Evolutionary conservation across 2,888 invertebrate genomes (phyloP), one percentile per base, ranked within the genome.

Genomic region (Synanthedon myopaeformis): DNA sequence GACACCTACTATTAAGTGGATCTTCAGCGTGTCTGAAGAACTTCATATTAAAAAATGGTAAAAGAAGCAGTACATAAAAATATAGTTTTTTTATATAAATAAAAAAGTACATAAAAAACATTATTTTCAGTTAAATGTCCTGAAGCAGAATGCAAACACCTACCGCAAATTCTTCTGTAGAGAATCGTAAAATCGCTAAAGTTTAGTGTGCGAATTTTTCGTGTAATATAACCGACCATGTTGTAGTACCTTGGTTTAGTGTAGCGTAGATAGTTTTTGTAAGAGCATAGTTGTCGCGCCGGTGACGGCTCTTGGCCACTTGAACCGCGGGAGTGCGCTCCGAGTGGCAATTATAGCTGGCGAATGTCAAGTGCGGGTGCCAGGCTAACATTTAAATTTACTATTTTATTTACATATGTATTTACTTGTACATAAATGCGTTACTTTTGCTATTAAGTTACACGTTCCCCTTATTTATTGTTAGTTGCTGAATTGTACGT

Each of bases 321-420:
- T 69, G 69, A 68, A 74, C 78, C 82, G 72, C 81, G 68, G 51
- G 69, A 75, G 76, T 65, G 67, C 67, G 71, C 75, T 68, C 75
- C 83, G 84, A 77, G 79, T 72, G 74, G 84, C 86, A 86, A 86
- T 86, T 86, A 86, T 84, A 86, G 86, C 80, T 85, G 84, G 80
- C 82, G 78, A 84, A 85, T 85, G 86, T 85, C 84, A 83, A 85
- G 83, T 72, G 74, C 66, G 61, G 68, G 72, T 12, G 10, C 51
- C n/a, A 51, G 74, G 74, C 69, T 61, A 55, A 65, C 63, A 65
- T 67, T 66, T 75, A 79, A 76, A 74, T 80, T 79, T 61, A 68
- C 68, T 78, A 77, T 81, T 76, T 75, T 76, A 76, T 79, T 70
- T 72, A 67, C 65, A 65, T 64, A 59, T 68, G 75, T 67, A 74